Base-by-base conservation (phyloP, 2,797 vertebrate genomes). In the Melanotaenia parkinsoni region DNA sequence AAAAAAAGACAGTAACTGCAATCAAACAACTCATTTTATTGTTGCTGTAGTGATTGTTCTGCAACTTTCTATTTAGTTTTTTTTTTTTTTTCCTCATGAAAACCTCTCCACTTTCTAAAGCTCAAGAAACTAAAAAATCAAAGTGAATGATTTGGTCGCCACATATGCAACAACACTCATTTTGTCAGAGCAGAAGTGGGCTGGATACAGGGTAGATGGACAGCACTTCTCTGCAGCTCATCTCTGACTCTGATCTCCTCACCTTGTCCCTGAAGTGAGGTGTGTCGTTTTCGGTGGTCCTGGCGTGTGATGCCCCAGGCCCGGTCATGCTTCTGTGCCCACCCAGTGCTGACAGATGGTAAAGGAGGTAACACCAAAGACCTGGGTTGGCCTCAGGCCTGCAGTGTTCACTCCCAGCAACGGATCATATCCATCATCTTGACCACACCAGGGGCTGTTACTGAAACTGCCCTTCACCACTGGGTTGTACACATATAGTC, bases 391-490 rank as follows among this genome's bases (percentile, higher is more conserved):
- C 88, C 90, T 76, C 54, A 2, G 78, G 90, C 86, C 70, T 18
- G 58, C 66, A 40, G 70, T 78, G 43, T 77, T 89, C 86, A 86
- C 88, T 89, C 68, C 54, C 63, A 85, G 87, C 81, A 83, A 93
- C 93, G 91, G 86, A 79, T 63, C 71, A 65, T 86, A 94, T 94
- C 90, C 91, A 95, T 95, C 94, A 95, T 91, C 80, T 82, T 43
- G 70, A 82, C 81, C 87, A 91, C 91, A 92, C 92, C 69, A 60
- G 86, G 83, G 86, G 75, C 89, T 63, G 77, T 87, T 90, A 88
- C 82, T 60, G 76, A 91, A 81, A 78, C 88, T 93, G 91, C 91
- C 93, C 90, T 94, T 93, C 88, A 92, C 77, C 76, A 75, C 61
- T 37, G 54, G 76, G 76, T 40, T 71, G 56, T 50, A 59, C 72